phyloP scores from a whole-genome alignment of 2,113 vertebrate species.

The Hylia prasina region DNA sequence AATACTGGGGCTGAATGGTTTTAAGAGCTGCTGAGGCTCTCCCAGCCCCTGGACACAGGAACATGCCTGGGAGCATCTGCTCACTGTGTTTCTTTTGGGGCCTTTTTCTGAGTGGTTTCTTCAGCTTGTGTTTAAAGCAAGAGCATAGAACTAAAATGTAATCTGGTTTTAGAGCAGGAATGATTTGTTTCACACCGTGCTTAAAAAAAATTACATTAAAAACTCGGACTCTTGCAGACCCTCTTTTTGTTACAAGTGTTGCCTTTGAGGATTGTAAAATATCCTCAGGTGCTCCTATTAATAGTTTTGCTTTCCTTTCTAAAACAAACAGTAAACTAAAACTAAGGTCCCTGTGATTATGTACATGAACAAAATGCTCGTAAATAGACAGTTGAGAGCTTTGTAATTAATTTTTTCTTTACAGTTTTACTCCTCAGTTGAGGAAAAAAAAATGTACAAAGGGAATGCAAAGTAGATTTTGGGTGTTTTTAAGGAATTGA shows the following conservation, averaged over 20 bases:
- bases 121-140: background rate
- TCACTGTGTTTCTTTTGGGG: background rate
- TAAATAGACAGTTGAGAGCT: background rate
- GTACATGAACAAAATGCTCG: background rate
- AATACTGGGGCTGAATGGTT: background rate
- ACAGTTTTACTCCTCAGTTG: background rate
- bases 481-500: background rate
- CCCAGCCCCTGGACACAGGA: background rate
- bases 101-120: background rate
- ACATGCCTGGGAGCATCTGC: rapidly evolving
- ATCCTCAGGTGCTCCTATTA: background rate
- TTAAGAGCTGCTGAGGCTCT: background rate
- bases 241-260: background rate
- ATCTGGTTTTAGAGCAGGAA: background rate
- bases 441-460: background rate
- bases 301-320: background rate
- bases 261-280: background rate
- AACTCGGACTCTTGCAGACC: background rate
- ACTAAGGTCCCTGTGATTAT: background rate
- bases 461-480: background rate
- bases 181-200: background rate
- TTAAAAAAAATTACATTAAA: background rate
- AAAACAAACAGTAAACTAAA: background rate
- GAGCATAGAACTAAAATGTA: background rate
- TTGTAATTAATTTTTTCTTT: background rate